Conservation (phyloP, 2,113 vertebrate genomes). For the Cygnus atratus region DNA sequence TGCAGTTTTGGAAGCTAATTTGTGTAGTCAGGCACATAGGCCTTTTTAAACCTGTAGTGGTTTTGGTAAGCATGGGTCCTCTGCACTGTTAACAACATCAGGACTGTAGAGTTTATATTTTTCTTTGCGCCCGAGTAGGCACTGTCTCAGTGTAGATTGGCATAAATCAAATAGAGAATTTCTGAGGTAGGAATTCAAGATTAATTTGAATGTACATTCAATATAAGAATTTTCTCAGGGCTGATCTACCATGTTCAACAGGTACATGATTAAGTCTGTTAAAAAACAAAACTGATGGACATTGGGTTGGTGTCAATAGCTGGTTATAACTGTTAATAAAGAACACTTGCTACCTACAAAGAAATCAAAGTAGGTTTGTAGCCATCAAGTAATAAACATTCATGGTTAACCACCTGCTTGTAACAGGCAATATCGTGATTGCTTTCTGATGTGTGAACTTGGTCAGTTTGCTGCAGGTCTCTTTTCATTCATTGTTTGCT, state of each 20-base stretch:
- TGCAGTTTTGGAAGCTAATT: background rate
- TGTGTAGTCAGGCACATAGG: background rate
- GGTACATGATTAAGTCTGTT: background rate
- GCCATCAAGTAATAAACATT: background rate
- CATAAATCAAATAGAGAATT: background rate
- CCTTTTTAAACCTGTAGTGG: background rate
- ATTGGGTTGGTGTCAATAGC: background rate
- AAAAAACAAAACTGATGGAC: background rate
- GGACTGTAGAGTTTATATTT: background rate
- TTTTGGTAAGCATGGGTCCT: background rate
- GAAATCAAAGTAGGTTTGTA: background rate
- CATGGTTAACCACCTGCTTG: slow-evolving; percentile 19
- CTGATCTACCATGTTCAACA: background rate
- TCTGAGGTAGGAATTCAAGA: background rate
- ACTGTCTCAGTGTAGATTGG: background rate
- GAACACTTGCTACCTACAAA: background rate
- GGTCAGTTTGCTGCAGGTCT: slow-evolving; percentile 7
- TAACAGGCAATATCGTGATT: background rate
- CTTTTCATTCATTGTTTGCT: slow-evolving; percentile 5
- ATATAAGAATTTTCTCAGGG: background rate
- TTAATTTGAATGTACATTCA: background rate
- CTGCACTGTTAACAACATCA: background rate
- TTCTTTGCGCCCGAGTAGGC: background rate
- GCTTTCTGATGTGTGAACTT: slow-evolving; percentile 26
- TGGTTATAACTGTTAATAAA: background rate